phyloP scores from a whole-genome alignment of 2,113 vertebrate genomes.

The Alexandromys fortis region DNA sequence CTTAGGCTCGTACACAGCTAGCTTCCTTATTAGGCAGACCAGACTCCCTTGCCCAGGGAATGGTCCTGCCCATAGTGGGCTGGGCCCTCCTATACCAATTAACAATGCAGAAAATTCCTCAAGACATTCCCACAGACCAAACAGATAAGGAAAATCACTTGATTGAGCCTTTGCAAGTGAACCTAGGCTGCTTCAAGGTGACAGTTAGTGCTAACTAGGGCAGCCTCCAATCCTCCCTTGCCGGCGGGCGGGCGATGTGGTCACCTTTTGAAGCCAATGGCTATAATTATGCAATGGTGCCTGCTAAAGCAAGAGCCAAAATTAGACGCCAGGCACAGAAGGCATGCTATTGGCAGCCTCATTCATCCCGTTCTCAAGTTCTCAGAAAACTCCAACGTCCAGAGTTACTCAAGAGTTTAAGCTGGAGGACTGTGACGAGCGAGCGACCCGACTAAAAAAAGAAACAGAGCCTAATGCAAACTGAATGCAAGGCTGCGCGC shows the following conservation, averaged over 20 bases:
- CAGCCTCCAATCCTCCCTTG: background rate
- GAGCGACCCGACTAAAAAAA: slow-evolving; percentile 71
- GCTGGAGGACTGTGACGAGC: slow-evolving; percentile 57
- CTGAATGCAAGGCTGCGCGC: slow-evolving; percentile 49
- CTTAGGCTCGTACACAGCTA: background rate
- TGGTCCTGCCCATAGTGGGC: background rate
- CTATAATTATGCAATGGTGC: slow-evolving; percentile 66
- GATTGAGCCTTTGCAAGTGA: background rate
- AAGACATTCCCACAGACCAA: background rate
- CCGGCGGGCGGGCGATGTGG: slow-evolving; percentile 37
- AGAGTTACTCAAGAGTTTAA: slow-evolving; percentile 67
- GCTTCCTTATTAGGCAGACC: background rate
- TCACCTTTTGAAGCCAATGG: slow-evolving; percentile 62
- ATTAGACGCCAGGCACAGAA: slow-evolving; percentile 70
- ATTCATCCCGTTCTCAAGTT: slow-evolving; percentile 67
- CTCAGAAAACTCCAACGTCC: slow-evolving; percentile 68
- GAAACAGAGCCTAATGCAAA: slow-evolving; percentile 45
- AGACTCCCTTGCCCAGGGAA: background rate
- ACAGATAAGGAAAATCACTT: background rate
- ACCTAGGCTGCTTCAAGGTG: background rate
- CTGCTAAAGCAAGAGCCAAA: slow-evolving; percentile 56
- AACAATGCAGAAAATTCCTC: background rate
- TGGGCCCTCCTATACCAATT: background rate
- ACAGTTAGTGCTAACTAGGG: background rate
- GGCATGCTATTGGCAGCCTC: slow-evolving; percentile 69